Evolutionary conservation across 1,140 invertebrate species (phyloP).

Genomic region (Cyclargus thomasi): DNA sequence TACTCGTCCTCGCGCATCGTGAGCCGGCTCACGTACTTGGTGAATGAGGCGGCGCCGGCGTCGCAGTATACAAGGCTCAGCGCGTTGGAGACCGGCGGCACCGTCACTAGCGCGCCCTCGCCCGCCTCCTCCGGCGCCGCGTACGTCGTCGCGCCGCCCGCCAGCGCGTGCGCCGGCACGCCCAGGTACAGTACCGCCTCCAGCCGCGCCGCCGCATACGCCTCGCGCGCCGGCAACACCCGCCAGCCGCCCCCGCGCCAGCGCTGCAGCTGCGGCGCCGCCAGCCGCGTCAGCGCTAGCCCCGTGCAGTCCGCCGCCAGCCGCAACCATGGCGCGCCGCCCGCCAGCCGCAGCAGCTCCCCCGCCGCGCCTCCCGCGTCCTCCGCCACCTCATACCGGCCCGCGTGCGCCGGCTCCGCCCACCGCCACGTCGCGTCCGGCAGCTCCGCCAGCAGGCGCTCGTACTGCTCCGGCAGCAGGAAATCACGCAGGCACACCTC

Average conservation of each 20-base stretch:
- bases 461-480: slow-evolving; percentile 30
- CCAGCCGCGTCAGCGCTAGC: slow-evolving; percentile 66
- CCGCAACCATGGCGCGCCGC: slow-evolving; percentile 74
- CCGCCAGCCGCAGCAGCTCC: slow-evolving; percentile 63
- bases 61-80: slow-evolving; percentile 82
- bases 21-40: slow-evolving; percentile 78
- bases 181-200: slow-evolving; percentile 77
- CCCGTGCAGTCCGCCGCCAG: slow-evolving; percentile 80
- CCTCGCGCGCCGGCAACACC: slow-evolving; percentile 66
- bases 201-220: slow-evolving; percentile 71
- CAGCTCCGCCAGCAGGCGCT: slow-evolving; percentile 35
- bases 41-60: slow-evolving; percentile 77
- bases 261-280: slow-evolving; percentile 79
- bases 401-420: slow-evolving; percentile 73
- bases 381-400: slow-evolving; percentile 76
- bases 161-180: slow-evolving; percentile 49
- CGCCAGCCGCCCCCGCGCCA: slow-evolving; percentile 80
- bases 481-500: slow-evolving; percentile 41
- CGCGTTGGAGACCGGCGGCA: slow-evolving; percentile 78
- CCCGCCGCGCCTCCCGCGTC: slow-evolving; percentile 48
- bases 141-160: slow-evolving; percentile 74
- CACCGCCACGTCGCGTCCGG: slow-evolving; percentile 38
- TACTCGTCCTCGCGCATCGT: slow-evolving; percentile 48
- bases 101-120: slow-evolving; percentile 64
- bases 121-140: slow-evolving; percentile 69